phyloP scores from a whole-genome alignment of 2,797 vertebrate genomes.

The Danio kyathit region DNA sequence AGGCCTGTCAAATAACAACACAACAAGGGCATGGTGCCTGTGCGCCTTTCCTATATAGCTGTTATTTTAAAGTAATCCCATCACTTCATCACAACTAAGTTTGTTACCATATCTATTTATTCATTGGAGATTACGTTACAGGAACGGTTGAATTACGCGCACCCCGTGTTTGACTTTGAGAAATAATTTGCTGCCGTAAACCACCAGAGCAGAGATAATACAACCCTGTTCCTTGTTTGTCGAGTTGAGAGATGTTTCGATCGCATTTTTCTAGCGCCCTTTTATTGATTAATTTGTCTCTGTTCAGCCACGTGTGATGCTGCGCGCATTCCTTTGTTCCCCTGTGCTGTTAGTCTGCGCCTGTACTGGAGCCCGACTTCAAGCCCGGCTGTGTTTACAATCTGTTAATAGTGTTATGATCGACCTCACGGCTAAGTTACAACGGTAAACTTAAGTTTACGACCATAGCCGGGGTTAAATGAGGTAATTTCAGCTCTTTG shows the following conservation, averaged over 20 bases:
- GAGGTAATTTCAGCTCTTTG: neutral
- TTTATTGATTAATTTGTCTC: constrained; percentile 51
- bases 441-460: neutral
- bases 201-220: neutral
- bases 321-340: constrained; percentile 72
- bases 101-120: neutral
- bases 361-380: neutral
- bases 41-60: neutral
- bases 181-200: neutral
- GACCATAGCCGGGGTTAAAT: neutral
- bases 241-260: neutral
- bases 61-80: neutral
- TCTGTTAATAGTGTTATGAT: neutral
- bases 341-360: constrained; percentile 37
- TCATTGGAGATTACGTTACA: neutral
- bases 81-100: neutral
- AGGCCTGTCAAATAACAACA: constrained; percentile 48
- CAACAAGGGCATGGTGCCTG: constrained; percentile 3
- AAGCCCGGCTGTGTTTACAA: neutral
- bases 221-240: neutral
- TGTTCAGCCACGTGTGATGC: constrained; percentile 67
- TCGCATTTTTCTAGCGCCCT: neutral
- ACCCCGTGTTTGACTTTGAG: neutral
- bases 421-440: neutral
- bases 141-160: neutral